These are phyloP conservation scores for Gymnocypris eckloni DNA, from an alignment of 2,797 vertebrate species.

Conservation along the genomic window DNA sequence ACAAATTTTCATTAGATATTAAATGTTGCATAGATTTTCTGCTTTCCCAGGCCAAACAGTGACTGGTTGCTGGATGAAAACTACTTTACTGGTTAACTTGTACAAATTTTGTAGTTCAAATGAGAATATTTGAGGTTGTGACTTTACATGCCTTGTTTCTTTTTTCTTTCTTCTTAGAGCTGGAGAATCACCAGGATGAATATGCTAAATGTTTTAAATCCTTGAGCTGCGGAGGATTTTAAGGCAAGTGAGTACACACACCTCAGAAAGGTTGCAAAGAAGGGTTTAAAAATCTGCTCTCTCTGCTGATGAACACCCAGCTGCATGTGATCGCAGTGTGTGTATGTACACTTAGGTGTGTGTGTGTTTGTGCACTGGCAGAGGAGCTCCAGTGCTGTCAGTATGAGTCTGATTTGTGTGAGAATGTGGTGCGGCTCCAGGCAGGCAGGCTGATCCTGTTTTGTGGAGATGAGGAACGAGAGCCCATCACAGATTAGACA, in stretches of 20 bases:
- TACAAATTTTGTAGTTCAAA: slow-evolving; percentile 23
- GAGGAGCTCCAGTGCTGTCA: slow-evolving; percentile 76
- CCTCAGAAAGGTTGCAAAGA: slow-evolving; percentile 44
- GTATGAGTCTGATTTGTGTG: slow-evolving; percentile 77
- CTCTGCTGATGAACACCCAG: slow-evolving; percentile 49
- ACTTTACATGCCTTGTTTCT: slow-evolving; percentile 35
- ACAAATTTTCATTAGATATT: not conserved
- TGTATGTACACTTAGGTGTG: slow-evolving; percentile 47
- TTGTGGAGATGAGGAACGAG: slow-evolving; percentile 78
- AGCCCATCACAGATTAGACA: slow-evolving; percentile 82
- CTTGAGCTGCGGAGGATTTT: slow-evolving; percentile 21
- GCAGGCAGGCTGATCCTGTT: slow-evolving; percentile 81
- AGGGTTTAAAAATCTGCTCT: slow-evolving; percentile 47
- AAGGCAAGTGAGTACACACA: slow-evolving; percentile 33
- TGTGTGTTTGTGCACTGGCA: slow-evolving; percentile 58
- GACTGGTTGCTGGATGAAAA: not conserved
- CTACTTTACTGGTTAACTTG: slow-evolving; percentile 7
- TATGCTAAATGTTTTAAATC: slow-evolving; percentile 40
- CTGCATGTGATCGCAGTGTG: slow-evolving; percentile 48
- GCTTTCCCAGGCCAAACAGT: slow-evolving; percentile 9
- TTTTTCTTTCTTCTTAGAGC: slow-evolving; percentile 21
- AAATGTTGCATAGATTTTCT: not conserved
- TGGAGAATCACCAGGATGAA: slow-evolving; percentile 44
- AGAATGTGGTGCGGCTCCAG: slow-evolving; percentile 77
- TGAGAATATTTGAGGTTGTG: slow-evolving; percentile 33